Evolutionary conservation across 2,113 vertebrate species (phyloP), one percentile per base, ranked within the genome.

Genomic region (Erinaceus europaeus): DNA sequence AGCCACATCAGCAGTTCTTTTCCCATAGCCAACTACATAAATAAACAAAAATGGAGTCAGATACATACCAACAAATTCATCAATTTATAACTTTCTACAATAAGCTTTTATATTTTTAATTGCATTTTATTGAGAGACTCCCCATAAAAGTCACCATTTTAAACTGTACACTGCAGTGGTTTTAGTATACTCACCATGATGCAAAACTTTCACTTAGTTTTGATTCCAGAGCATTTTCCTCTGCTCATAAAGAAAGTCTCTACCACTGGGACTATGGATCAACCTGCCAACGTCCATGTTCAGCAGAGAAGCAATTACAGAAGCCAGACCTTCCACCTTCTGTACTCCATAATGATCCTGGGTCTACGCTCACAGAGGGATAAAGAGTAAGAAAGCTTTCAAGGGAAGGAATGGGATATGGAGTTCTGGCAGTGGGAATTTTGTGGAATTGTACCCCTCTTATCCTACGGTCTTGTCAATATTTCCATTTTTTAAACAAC

Each of bases 21-120:
- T 40, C 29, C 15, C 14, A 84, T 61, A 44, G 53, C 59, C 52
- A 74, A 73, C 32, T 46, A 36, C 46, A 65, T 46, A 90, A 84
- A 73, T 38, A 90, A 78, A 65, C 46, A 90, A 83, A 93, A 86
- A 21, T 29, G 53, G 32, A 94, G 48, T 34, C 40, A 57, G 46
- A 75, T 74, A 88, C 69, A 79, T 50, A 89, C 64, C n/a, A 72
- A 36, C 32, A 77, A 88, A 84, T 23, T 57, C 11, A 78, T 52
- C 65, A 78, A 72, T 15, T 42, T 48, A 67, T 32, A 85, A 38
- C 34, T 82, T 72, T 82, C 38, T 38, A 57, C 85, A 92, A 74
- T 78, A 76, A 46, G 75, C 69, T 69, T 62, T 92, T 69, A 81
- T 15, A 73, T 53, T 84, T 81, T 90, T 86, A 84, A 75, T 62